phyloP scores from a whole-genome alignment of 2,797 vertebrate genomes.

The Mormyrus proboscirostris region DNA sequence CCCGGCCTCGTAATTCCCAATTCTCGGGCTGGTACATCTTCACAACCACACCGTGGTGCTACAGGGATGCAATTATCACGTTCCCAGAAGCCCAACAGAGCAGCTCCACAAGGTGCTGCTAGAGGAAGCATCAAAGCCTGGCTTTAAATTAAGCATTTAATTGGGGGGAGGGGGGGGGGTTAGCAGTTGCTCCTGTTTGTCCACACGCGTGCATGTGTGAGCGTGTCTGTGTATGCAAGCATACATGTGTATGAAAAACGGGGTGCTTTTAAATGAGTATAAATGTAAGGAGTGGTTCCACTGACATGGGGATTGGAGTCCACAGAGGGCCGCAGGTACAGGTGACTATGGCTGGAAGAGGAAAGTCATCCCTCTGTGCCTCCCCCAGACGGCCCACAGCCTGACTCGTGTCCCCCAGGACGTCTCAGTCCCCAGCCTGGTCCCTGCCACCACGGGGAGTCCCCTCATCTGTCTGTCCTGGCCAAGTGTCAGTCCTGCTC shows the following conservation, averaged over 20 bases:
- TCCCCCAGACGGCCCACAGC: not conserved
- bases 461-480: not conserved
- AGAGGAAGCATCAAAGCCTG: constrained; percentile 58
- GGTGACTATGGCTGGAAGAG: not conserved
- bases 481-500: not conserved
- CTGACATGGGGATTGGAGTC: constrained; percentile 6
- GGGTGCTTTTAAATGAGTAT: not conserved
- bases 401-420: not conserved
- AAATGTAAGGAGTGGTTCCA: not conserved
- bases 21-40: constrained; percentile 30
- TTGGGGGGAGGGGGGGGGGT: constrained; percentile 39
- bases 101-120: constrained; percentile 56
- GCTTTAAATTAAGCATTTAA: constrained; percentile 63
- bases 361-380: not conserved
- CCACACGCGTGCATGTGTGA: not conserved
- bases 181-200: constrained; percentile 11
- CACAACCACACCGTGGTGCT: constrained; percentile 47
- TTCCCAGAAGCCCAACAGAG: constrained; percentile 47
- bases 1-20: constrained; percentile 45
- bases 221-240: not conserved
- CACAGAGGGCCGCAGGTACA: constrained; percentile 19
- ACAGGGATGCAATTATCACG: constrained; percentile 62
- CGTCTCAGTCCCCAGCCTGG: not conserved
- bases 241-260: not conserved
- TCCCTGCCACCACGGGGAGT: not conserved